phyloP scores from a whole-genome alignment of 2,113 vertebrate genomes.

The Chelonoidis abingdonii region DNA sequence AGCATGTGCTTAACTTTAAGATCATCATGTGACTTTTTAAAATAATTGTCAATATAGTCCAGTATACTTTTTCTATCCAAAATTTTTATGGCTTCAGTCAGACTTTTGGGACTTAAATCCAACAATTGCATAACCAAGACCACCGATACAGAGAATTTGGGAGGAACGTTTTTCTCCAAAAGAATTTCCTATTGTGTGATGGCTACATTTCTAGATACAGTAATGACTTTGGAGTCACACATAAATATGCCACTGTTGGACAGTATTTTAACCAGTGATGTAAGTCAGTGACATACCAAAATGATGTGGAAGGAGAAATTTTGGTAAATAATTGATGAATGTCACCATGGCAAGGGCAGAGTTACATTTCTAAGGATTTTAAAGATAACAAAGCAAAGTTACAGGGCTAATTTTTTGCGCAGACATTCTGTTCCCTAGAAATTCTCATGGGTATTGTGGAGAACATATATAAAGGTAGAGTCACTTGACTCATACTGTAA shows the following conservation, averaged over 20 bases:
- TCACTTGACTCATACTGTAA: neutral
- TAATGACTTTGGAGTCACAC: constrained; percentile 30
- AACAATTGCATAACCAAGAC: neutral
- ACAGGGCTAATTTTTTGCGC: neutral
- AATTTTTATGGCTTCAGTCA: accelerated
- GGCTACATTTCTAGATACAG: neutral
- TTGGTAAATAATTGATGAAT: constrained; percentile 69
- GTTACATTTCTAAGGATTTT: constrained; percentile 1
- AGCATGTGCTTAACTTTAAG: neutral
- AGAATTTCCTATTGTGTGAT: neutral
- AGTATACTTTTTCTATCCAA: neutral
- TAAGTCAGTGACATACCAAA: constrained; percentile 36
- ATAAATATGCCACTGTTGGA: constrained; percentile 24
- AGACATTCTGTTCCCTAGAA: neutral
- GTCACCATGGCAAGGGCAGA: constrained; percentile 41
- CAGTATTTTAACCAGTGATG: constrained; percentile 20
- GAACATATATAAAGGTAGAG: neutral
- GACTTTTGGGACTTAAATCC: neutral
- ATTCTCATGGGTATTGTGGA: accelerated
- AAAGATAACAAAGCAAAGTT: constrained; percentile 24
- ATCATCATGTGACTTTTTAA: neutral
- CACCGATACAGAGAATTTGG: neutral
- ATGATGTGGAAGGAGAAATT: constrained; percentile 8
- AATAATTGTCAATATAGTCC: accelerated
- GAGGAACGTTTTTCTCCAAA: neutral